Percentiles rank a stretch among this genome's conserved stretches.
Conservation (phyloP, 2,113 vertebrate species). For the Plectropomus leopardus region DNA sequence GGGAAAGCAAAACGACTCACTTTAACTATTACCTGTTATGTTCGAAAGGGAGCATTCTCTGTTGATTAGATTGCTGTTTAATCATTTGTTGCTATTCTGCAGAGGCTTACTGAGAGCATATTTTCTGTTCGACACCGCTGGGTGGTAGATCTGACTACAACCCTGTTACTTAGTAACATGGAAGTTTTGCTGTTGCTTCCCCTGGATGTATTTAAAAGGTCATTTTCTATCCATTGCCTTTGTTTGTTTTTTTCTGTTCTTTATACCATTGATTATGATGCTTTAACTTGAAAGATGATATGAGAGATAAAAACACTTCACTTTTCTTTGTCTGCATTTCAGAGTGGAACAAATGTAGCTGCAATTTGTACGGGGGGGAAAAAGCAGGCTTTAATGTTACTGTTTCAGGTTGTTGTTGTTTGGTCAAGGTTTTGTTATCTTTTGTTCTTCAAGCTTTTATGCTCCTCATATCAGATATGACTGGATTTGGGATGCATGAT, state of each 20-base stretch:
- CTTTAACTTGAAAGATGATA: neutral
- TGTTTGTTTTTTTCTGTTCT: constrained; percentile 1
- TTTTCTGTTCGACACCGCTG: constrained; percentile 11
- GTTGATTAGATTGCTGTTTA: constrained; percentile 15
- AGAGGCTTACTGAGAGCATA: neutral
- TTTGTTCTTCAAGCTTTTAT: neutral
- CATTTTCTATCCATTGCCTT: neutral
- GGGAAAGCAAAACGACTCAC: neutral
- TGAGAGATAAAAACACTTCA: neutral
- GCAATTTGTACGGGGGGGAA: neutral
- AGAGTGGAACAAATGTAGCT: neutral
- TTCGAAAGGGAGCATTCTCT: neutral
- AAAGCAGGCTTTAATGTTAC: neutral
- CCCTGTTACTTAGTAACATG: constrained; percentile 50
- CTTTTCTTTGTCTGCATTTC: neutral
- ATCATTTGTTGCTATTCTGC: constrained; percentile 15
- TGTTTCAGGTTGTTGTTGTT: neutral
- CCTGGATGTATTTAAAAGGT: neutral
- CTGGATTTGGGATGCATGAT: neutral
- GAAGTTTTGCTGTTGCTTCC: constrained; percentile 10
- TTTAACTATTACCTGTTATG: neutral
- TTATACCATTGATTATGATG: neutral
- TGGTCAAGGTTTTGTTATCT: neutral
- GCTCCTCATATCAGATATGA: neutral
- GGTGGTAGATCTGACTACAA: neutral